Base-by-base conservation (phyloP, 2,888 invertebrate genomes). In the Euclidia mi region DNA sequence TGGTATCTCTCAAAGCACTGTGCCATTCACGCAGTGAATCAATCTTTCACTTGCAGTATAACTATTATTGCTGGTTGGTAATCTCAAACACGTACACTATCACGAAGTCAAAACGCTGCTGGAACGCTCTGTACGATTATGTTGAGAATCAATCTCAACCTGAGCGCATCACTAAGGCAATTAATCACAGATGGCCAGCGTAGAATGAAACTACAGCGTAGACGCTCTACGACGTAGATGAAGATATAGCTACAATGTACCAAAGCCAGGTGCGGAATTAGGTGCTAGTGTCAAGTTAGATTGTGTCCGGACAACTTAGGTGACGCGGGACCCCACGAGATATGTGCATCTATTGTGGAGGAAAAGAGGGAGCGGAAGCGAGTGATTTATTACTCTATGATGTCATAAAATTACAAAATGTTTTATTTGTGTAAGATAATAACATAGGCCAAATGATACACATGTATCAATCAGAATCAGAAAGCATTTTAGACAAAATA, bases 261-360 rank as follows among this genome's bases (percentile, higher is more conserved):
- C 32, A 32, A n/a, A 46, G 32, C 15, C 63, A 47, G 57, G 55
- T 58, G 48, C 55, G 31, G 46, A 49, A 53, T 48, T 47, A 51
- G 55, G 42, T 44, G 57, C 29, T 40, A 28, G 35, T 67, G 65
- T 65, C 67, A 71, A 76, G 74, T 76, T 81, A 76, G 72, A 81
- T 76, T 71, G 75, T 73, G 72, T 66, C 69, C 56, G 11, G 59
- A 56, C 47, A 77, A 79, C 76, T 78, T 73, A 65, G 62, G 79
- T 79, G 78, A 81, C 62, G 67, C 6, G 59, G 51, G 41, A 42
- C 42, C 70, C 44, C 65, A 17, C 44, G 62, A 59, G 68, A 52
- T 55, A 41, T 48, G 47, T 44, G 12, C n/a, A n/a, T 1, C 2
- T 1, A 10, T 4, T 3, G 18, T 7, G n/a, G 3, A 9, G 10